A percentile compares a stretch with the other conserved stretches of the same genome.
Conservation (phyloP, 1,140 invertebrate genomes). For the Leptinotarsa lineolata region DNA sequence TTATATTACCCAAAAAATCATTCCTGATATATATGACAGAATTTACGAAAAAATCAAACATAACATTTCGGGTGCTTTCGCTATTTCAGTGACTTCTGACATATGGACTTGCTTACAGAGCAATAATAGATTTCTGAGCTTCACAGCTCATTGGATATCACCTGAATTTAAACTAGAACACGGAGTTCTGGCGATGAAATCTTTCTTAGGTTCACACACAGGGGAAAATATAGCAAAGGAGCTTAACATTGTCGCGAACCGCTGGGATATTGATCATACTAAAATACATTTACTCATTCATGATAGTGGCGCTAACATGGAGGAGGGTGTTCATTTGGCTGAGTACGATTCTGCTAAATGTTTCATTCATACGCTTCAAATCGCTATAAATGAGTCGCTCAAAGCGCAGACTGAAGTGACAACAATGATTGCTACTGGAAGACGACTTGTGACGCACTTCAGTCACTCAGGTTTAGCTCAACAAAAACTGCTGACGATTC, state of each 20-base stretch:
- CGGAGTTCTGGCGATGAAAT: too few relatives aligned
- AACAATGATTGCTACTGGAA: slow-evolving; percentile 21
- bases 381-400: slow-evolving; percentile 12
- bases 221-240: too few relatives aligned
- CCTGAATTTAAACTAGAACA: too few relatives aligned
- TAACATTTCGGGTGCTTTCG: not conserved
- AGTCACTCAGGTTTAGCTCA: slow-evolving; percentile 26
- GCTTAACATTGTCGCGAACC: too few relatives aligned
- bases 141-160: not conserved
- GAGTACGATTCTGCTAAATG: slow-evolving; percentile 15
- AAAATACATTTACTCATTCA: too few relatives aligned
- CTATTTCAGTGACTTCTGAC: not conserved
- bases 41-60: not conserved
- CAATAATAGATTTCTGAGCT: not conserved
- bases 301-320: slow-evolving; percentile 14
- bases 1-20: not conserved
- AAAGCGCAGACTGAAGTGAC: slow-evolving; percentile 24
- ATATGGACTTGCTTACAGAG: not conserved
- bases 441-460: slow-evolving; percentile 26
- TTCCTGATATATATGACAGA: not conserved
- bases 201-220: too few relatives aligned
- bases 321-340: slow-evolving; percentile 13
- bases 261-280: too few relatives aligned
- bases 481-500: slow-evolving; percentile 26
- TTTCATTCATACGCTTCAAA: slow-evolving; percentile 15